Conservation (phyloP, 2,797 vertebrate species). For the Limosa lapponica region DNA sequence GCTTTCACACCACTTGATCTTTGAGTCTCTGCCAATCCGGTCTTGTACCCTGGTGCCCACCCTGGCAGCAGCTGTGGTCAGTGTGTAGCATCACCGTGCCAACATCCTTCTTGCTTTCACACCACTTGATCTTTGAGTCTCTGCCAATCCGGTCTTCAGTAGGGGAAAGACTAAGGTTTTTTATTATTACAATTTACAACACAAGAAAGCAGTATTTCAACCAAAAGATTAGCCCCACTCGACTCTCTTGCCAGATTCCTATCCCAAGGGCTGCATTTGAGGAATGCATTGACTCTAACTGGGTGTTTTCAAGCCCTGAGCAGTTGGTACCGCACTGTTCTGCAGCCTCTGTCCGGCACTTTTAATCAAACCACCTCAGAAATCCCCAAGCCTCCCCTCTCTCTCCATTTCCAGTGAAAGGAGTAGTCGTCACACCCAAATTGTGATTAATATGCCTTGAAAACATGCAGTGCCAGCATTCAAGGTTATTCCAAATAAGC, state of each 20-base stretch:
- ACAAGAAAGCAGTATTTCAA: not conserved
- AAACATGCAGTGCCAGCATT: not conserved
- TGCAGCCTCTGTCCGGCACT: not conserved
- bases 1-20: not conserved
- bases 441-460: not conserved
- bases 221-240: not conserved
- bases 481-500: constrained; percentile 1
- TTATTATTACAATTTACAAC: not conserved
- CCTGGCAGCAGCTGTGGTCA: rapidly evolving
- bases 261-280: not conserved
- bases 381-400: not conserved
- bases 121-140: not conserved
- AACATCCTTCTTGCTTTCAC: not conserved
- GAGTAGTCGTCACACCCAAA: not conserved
- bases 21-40: not conserved
- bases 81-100: too few relatives aligned
- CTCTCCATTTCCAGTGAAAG: not conserved
- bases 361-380: not conserved
- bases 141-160: not conserved
- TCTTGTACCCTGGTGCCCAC: not conserved
- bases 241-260: not conserved
- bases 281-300: not conserved
- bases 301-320: not conserved
- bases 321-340: rapidly evolving
- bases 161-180: not conserved